Conservation (phyloP, 2,113 vertebrate species). For the Oreocharis arfaki region DNA sequence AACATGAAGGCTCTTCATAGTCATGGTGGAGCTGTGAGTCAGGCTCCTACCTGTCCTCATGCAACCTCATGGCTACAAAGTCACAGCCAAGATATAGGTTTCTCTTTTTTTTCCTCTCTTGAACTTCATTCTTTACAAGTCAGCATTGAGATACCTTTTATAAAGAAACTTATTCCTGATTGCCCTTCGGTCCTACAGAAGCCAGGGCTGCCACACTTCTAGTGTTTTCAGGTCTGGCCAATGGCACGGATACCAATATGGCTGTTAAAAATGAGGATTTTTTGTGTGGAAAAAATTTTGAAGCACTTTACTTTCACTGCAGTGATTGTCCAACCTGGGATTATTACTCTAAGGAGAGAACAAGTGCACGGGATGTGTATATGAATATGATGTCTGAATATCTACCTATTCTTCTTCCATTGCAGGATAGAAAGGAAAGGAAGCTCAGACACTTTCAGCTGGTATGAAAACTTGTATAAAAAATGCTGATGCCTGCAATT, state of each 20-base stretch:
- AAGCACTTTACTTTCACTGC: neutral
- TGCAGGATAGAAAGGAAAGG: neutral
- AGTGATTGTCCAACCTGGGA: neutral
- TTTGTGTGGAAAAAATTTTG: neutral
- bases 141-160: neutral
- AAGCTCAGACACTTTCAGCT: neutral
- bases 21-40: neutral
- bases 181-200: neutral
- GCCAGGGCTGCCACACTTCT: neutral
- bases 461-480: neutral
- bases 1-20: accelerated
- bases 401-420: neutral
- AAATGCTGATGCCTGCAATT: neutral
- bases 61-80: neutral
- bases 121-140: neutral
- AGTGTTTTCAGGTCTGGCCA: neutral
- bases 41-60: neutral
- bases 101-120: neutral
- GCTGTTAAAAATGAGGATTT: neutral
- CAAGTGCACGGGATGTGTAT: neutral
- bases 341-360: neutral
- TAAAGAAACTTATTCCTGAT: neutral
- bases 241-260: neutral
- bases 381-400: neutral
- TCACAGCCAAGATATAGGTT: neutral